Percentiles rank a stretch among this genome's conserved stretches.
phyloP scores from a whole-genome alignment of 2,888 invertebrate genomes.

The Omphaloscelis lunosa region DNA sequence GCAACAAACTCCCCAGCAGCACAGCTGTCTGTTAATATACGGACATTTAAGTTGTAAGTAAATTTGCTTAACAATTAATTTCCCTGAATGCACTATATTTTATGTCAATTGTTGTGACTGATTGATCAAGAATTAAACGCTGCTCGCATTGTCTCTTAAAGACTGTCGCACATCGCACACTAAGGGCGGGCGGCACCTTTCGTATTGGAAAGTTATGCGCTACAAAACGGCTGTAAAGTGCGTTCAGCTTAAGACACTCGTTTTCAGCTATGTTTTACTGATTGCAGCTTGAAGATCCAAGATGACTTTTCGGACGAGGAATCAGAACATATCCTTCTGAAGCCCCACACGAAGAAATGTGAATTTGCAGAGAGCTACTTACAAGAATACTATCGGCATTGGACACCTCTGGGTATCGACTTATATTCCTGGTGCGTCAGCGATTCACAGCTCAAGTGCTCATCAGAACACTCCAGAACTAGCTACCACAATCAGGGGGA shows the following conservation, averaged over 20 bases:
- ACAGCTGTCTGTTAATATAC: no score
- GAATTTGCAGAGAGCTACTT: slow-evolving; percentile 82
- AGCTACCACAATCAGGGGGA: slow-evolving; percentile 72
- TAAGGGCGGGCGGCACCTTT: neutral
- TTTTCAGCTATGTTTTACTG: neutral
- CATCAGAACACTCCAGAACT: slow-evolving; percentile 72
- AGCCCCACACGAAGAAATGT: slow-evolving; percentile 71
- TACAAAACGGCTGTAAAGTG: neutral
- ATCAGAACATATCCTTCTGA: slow-evolving; percentile 64
- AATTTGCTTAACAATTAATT: neutral
- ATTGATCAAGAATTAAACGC: neutral
- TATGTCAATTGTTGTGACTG: neutral
- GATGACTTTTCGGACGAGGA: slow-evolving; percentile 76
- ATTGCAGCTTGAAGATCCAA: slow-evolving; percentile 76
- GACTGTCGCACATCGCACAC: neutral
- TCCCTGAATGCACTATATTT: neutral
- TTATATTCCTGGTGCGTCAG: slow-evolving; percentile 78
- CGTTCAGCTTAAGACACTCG: neutral
- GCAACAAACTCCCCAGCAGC: no score
- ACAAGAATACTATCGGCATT: slow-evolving; percentile 81
- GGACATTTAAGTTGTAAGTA: no score
- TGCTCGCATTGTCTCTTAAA: neutral
- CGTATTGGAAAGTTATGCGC: neutral
- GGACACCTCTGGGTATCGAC: slow-evolving; percentile 77
- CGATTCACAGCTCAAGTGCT: slow-evolving; percentile 74